A percentile compares a stretch with the other conserved stretches of the same genome.
Evolutionary conservation across 2,888 invertebrate genomes (phyloP).

Genomic region (Acleris literana): DNA sequence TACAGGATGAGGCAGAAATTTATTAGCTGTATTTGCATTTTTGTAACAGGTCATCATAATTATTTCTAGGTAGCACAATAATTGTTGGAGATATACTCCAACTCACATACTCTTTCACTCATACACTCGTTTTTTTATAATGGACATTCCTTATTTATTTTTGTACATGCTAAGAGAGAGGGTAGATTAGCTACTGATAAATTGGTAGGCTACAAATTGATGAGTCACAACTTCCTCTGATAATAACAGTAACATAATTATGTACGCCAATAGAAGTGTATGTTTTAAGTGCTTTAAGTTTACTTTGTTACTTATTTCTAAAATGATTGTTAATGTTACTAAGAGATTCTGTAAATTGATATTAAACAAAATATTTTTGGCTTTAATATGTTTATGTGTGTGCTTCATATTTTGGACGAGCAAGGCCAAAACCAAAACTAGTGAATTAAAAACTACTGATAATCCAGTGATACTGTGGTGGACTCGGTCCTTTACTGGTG

Average conservation of each 20-base stretch:
- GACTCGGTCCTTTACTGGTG: slow-evolving; percentile 65
- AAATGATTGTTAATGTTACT: slow-evolving; percentile 47
- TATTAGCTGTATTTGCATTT: slow-evolving; percentile 64
- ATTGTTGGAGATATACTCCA: slow-evolving; percentile 49
- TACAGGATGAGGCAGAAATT: slow-evolving; percentile 68
- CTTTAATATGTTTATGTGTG: slow-evolving; percentile 43
- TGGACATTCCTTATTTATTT: slow-evolving; percentile 55
- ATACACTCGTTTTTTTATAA: slow-evolving; percentile 70
- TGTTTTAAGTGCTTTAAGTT: slow-evolving; percentile 1
- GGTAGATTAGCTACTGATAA: slow-evolving; percentile 45
- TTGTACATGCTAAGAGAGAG: slow-evolving; percentile 67
- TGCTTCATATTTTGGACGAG: slow-evolving; percentile 48
- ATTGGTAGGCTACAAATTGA: slow-evolving; percentile 8
- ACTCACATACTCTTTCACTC: too few species aligned
- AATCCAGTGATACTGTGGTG: slow-evolving; percentile 73
- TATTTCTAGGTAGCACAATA: slow-evolving; percentile 54
- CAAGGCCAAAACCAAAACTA: slow-evolving; percentile 39
- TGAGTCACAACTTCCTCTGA: slow-evolving; percentile 3
- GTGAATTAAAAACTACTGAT: slow-evolving; percentile 38
- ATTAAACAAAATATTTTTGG: slow-evolving; percentile 45
- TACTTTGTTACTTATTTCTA: slow-evolving; percentile 43
- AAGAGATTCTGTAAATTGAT: slow-evolving; percentile 51
- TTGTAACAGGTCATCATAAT: slow-evolving; percentile 48
- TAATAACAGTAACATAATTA: neutral
- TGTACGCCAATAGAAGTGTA: slow-evolving; percentile 2